Percentiles rank a stretch among this genome's conserved stretches.
These are phyloP conservation scores for Glossophaga mutica DNA, from an alignment of 2,797 vertebrate genomes.

Conservation along the genomic window DNA sequence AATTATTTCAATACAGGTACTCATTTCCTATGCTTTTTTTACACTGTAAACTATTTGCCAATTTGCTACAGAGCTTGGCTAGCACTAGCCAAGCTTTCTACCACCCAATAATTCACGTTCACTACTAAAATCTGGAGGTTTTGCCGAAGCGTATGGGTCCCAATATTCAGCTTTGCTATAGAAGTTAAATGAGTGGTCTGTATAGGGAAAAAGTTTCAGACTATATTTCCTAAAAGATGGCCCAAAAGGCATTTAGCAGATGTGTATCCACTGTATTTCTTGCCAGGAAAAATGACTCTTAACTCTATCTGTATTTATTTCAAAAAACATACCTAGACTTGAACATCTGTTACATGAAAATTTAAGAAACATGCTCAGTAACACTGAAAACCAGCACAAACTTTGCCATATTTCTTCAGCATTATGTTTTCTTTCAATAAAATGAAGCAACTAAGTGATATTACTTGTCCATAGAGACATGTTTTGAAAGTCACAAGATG, in stretches of 20 bases:
- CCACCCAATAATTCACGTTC: background rate
- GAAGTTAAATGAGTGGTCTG: background rate
- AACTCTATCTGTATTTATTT: background rate
- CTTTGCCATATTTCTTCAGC: background rate
- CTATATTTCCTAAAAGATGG: background rate
- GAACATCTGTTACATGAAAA: constrained; percentile 16
- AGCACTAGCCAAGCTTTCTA: constrained; percentile 16
- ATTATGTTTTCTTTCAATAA: background rate
- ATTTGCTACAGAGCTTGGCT: background rate
- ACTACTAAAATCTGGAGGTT: background rate
- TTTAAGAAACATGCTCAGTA: constrained; percentile 1
- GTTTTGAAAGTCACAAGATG: background rate
- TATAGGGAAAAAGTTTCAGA: background rate
- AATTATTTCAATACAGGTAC: constrained; percentile 38
- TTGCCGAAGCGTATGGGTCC: background rate
- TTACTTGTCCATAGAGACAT: constrained; percentile 11
- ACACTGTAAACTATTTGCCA: background rate
- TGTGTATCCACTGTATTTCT: background rate
- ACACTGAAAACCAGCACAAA: background rate
- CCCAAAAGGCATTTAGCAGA: background rate
- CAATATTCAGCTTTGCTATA: background rate
- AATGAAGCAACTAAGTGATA: background rate
- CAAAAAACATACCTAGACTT: constrained; percentile 17
- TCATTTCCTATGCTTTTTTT: background rate
- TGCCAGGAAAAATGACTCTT: constrained; percentile 19